Percentiles rank a stretch among this genome's conserved stretches.
These are phyloP conservation scores for Trachelipus rathkii DNA, from an alignment of 1,140 invertebrate species.

Conservation along the genomic window DNA sequence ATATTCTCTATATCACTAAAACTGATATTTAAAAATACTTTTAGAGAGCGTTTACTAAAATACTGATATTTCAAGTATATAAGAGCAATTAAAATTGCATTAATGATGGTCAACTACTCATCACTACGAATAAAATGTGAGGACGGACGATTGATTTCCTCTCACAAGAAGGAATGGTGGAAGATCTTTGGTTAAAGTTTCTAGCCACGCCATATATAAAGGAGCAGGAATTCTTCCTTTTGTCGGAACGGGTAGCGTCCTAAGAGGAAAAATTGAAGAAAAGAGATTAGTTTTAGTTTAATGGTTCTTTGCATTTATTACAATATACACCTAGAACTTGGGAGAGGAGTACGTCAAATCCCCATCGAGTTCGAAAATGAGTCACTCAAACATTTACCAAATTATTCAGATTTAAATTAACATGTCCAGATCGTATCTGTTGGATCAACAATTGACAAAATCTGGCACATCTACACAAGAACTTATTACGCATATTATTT, in stretches of 20 bases:
- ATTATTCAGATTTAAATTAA: not conserved
- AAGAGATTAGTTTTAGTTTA: not conserved
- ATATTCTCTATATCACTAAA: too few species aligned
- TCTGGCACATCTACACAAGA: not conserved
- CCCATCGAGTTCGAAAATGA: too few species aligned
- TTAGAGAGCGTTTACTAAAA: too few species aligned
- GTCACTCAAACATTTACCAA: too few species aligned
- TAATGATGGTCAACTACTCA: too few species aligned
- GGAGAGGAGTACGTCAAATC: too few species aligned
- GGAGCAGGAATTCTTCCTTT: constrained; percentile 82
- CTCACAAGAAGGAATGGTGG: constrained; percentile 86
- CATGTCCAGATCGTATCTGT: not conserved
- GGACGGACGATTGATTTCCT: constrained; percentile 88
- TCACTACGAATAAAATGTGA: constrained; percentile 92
- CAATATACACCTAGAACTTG: too few species aligned
- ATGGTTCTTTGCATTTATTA: not conserved
- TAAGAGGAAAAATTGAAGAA: constrained; percentile 47
- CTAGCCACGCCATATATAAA: constrained; percentile 93
- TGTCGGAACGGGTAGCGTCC: constrained; percentile 87
- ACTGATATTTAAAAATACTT: too few species aligned
- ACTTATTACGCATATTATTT: too few species aligned
- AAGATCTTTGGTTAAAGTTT: constrained; percentile 79
- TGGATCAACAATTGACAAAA: not conserved
- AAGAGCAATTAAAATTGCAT: too few species aligned
- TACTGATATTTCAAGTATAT: too few species aligned